Evolutionary conservation across 2,888 invertebrate genomes (phyloP).

Genomic region (Endotricha flammealis): DNA sequence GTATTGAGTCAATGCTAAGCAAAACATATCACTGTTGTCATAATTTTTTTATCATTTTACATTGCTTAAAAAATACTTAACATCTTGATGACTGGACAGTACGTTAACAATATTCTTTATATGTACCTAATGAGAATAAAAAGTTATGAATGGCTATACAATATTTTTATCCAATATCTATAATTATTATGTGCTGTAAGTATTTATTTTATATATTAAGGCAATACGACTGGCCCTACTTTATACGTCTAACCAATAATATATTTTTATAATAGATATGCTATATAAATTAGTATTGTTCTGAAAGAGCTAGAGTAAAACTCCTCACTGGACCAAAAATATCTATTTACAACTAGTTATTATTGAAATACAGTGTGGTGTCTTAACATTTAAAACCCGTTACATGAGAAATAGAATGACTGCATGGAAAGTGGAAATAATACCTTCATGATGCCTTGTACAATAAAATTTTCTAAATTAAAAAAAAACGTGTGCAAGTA

Average conservation of each 20-base stretch:
- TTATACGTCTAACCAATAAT: not conserved
- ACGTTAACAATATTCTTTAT: too few relatives aligned
- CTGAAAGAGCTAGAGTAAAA: constrained; percentile 6
- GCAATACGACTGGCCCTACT: not conserved
- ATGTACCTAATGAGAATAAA: not conserved
- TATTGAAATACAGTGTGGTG: not conserved
- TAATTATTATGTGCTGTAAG: not conserved
- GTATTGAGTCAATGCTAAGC: constrained; percentile 32
- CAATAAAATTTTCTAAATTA: too few relatives aligned
- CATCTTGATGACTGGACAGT: too few relatives aligned
- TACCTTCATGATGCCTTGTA: too few relatives aligned
- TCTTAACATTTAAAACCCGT: too few relatives aligned
- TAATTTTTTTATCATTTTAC: constrained; percentile 24
- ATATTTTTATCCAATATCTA: too few relatives aligned
- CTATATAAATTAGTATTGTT: not conserved
- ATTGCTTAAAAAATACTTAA: constrained; percentile 23
- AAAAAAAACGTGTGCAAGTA: too few relatives aligned
- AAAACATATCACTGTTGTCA: constrained; percentile 41
- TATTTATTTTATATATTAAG: not conserved
- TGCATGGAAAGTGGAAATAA: too few relatives aligned
- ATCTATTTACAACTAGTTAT: constrained; percentile 7
- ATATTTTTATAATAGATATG: not conserved
- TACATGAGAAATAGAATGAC: too few relatives aligned
- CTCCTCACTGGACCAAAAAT: constrained; percentile 20
- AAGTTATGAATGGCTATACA: too few relatives aligned